Evolutionary conservation across 2,113 vertebrate genomes (phyloP), one percentile per base, ranked within the genome.

Genomic region (Peromyscus californicus): DNA sequence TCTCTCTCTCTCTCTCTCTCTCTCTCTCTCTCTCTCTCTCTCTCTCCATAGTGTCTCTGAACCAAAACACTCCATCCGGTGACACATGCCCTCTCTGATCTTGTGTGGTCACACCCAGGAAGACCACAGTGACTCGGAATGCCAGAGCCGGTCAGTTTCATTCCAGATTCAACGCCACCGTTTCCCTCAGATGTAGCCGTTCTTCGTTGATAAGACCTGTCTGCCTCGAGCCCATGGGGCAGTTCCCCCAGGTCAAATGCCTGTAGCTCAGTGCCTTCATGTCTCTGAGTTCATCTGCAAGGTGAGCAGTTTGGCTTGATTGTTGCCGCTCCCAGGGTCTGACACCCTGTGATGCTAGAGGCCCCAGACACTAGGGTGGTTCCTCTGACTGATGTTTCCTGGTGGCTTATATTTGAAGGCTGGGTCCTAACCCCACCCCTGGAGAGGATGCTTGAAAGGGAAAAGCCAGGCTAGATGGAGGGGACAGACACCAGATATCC

Each of bases 11-110:
- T 79, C 72, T 85, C 5, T 45, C 16, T 67, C 24, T 19, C 33
- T 42, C 12, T 61, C 80, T 3, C 24, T 22, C 74, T 76, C 70
- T 7, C 26, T 26, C 15, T 39, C 24, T 3, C 86, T 21, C 10
- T 1, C 95, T 86, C 94, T 83, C 97, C 51, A 51, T 51, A 11
- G 61, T 63, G 39, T 95, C 97, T 98, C 51, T 97, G 97, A 98
- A 93, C 74, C 0, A 0, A 90, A 97, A 79, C 42, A 88, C 91
- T 70, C 42, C 65, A 69, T 54, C 95, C 87, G 82, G 76, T 48
- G 93, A 70, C 87, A 76, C 91, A 42, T 83, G 85, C 84, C 97
- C n/a, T 90, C 70, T 31, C 0, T 80, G 94, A 97, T 91, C 95
- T 96, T 83, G 63, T 59, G 72, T 31, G 80, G 84, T 91, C 42